Percentiles rank a stretch among this genome's conserved stretches.
Evolutionary conservation across 2,113 vertebrate species (phyloP).

Genomic region (Dinomys branickii): DNA sequence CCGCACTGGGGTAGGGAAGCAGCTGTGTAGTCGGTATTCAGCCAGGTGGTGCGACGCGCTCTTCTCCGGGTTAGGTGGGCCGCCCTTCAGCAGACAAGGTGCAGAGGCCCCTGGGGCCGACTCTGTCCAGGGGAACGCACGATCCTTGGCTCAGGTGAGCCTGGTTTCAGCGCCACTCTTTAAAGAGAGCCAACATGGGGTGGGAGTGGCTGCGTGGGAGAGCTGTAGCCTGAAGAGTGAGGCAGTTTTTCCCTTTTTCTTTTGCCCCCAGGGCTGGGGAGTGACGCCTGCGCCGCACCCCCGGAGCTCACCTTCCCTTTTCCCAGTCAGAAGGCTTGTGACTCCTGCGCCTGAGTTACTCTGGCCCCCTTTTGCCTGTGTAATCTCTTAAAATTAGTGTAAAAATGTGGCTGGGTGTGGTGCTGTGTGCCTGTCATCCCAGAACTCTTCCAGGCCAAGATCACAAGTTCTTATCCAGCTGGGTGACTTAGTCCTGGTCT

Average conservation of each 20-base stretch:
- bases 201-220: neutral
- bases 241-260: neutral
- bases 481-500: neutral
- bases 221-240: neutral
- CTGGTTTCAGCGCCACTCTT: neutral
- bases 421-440: neutral
- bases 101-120: neutral
- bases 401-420: neutral
- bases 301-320: neutral
- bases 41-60: neutral
- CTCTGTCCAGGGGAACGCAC: neutral
- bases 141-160: neutral
- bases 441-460: neutral
- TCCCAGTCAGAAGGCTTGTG: neutral
- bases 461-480: neutral
- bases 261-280: neutral
- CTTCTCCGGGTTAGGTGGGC: neutral
- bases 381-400: neutral
- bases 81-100: neutral
- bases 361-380: neutral
- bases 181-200: neutral
- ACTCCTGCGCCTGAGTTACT: neutral
- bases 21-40: neutral
- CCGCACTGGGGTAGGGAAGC: no score
- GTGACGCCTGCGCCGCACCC: neutral